phyloP scores from a whole-genome alignment of 1,140 invertebrate species.

The Drosophila kikkawai region DNA sequence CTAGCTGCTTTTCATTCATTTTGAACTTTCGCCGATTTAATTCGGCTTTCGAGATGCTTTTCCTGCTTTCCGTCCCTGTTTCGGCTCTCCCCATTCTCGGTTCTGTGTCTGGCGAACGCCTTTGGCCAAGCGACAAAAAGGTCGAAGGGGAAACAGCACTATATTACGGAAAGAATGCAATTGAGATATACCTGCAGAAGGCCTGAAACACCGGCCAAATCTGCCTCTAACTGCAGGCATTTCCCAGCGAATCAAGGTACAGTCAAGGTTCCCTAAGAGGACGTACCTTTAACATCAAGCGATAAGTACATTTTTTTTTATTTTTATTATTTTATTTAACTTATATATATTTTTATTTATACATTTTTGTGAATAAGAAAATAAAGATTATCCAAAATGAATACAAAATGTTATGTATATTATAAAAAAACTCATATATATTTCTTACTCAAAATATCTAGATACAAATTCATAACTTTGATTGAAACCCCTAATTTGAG shows the following conservation, averaged over 20 bases:
- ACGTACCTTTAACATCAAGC: not conserved
- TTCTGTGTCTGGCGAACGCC: conserved; percentile 43
- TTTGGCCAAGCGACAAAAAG: conserved; percentile 37
- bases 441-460: too few relatives aligned
- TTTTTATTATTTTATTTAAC: too few relatives aligned
- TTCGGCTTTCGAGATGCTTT: conserved; percentile 66
- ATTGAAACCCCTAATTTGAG: too few relatives aligned
- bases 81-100: conserved; percentile 17
- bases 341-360: too few relatives aligned
- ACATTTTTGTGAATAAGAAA: not conserved
- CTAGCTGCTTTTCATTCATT: conserved; percentile 71
- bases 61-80: conserved; percentile 23
- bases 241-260: not conserved
- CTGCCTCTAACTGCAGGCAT: not conserved
- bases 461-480: too few relatives aligned
- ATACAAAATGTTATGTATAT: not conserved
- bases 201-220: not conserved
- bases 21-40: conserved; percentile 77
- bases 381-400: not conserved
- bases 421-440: too few relatives aligned
- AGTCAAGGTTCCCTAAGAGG: not conserved
- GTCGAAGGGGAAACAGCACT: conserved; percentile 19
- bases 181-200: conserved; percentile 30
- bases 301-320: too few relatives aligned
- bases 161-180: conserved; percentile 48